phyloP scores from a whole-genome alignment of 2,797 vertebrate genomes.

The Cossypha caffra region DNA sequence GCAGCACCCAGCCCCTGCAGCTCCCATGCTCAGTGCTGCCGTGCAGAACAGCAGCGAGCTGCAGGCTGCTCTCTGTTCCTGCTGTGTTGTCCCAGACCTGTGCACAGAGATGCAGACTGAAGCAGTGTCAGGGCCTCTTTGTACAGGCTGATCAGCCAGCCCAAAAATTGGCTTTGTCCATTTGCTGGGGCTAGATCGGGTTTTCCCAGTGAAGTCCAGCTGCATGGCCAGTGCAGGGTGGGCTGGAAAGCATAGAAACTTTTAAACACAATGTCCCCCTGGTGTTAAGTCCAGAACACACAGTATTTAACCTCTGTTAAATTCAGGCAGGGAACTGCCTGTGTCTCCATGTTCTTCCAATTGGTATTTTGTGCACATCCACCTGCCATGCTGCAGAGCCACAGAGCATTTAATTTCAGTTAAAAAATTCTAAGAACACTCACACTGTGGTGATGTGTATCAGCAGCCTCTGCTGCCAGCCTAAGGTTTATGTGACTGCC shows the following conservation, averaged over 20 bases:
- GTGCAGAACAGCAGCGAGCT: neutral
- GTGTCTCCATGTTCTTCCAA: neutral
- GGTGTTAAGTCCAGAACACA: neutral
- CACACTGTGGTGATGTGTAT: neutral
- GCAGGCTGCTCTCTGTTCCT: neutral
- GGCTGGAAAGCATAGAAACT: neutral
- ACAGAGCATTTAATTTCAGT: neutral
- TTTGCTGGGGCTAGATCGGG: accelerated
- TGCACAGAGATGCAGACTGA: neutral
- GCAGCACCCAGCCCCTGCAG: neutral
- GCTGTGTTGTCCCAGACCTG: neutral
- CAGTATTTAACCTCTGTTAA: neutral
- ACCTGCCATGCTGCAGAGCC: neutral
- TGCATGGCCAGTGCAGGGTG: neutral
- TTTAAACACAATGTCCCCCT: neutral
- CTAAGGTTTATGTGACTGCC: neutral
- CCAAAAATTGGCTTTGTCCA: neutral
- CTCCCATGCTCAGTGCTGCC: neutral
- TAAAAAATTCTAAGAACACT: neutral
- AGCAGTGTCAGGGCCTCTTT: neutral
- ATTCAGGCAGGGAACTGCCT: neutral
- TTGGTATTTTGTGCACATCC: neutral
- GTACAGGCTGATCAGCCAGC: neutral
- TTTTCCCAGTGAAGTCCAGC: neutral
- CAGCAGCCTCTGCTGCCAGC: neutral